phyloP scores from a whole-genome alignment of 2,797 vertebrate species.

The Malacoraja senta region DNA sequence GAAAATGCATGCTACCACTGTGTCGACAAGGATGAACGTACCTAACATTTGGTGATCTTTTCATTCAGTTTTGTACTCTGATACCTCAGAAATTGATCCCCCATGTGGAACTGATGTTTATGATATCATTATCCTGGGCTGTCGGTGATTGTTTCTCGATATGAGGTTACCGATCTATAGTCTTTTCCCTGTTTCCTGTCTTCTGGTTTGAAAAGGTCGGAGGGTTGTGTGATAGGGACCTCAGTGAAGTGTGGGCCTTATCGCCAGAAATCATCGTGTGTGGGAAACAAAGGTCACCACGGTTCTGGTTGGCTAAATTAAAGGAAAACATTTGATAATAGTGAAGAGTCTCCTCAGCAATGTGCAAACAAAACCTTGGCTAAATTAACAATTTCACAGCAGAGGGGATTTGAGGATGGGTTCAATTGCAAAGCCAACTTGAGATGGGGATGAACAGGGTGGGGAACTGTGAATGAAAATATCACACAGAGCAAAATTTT shows the following conservation, averaged over 20 bases:
- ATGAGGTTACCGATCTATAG: not conserved
- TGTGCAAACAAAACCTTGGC: conserved; percentile 19
- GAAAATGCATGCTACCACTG: not conserved
- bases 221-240: not conserved
- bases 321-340: not conserved
- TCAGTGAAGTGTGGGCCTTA: not conserved
- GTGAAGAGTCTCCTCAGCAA: not conserved
- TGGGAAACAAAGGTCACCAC: not conserved
- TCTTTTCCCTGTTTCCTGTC: not conserved
- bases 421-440: conserved; percentile 19
- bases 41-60: not conserved
- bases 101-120: not conserved
- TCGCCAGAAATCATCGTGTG: not conserved
- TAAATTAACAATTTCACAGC: conserved; percentile 18
- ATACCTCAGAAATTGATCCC: not conserved
- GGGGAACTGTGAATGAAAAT: not conserved
- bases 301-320: not conserved
- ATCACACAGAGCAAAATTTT: not conserved
- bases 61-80: not conserved
- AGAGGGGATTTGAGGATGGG: not conserved
- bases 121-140: conserved; percentile 1
- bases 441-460: not conserved
- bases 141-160: not conserved
- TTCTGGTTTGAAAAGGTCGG: not conserved
- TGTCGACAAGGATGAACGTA: not conserved